Conservation (phyloP, 2,113 vertebrate species). For the Natator depressus region DNA sequence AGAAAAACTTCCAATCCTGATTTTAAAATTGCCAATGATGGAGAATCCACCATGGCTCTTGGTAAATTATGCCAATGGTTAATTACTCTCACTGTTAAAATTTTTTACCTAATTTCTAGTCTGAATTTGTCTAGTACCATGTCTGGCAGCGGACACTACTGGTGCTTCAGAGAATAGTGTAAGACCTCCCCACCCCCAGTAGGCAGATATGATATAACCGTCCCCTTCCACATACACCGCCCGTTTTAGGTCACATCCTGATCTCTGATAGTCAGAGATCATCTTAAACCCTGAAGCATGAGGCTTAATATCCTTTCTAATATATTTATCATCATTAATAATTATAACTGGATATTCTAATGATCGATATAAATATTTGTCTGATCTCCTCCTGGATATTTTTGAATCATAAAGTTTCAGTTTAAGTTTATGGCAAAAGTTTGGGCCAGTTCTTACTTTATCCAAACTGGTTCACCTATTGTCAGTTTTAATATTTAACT, state of each 20-base stretch:
- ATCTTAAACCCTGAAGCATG: neutral
- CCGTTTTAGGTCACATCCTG: neutral
- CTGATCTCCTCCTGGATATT: neutral
- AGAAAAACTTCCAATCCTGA: neutral
- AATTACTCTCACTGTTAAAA: neutral
- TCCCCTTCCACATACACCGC: neutral
- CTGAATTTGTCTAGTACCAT: neutral
- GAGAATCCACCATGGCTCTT: neutral
- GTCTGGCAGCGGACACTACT: neutral
- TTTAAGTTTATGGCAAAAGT: neutral
- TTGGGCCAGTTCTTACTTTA: slow-evolving; percentile 18
- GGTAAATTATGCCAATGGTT: neutral
- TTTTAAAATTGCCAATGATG: neutral
- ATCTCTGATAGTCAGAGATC: neutral
- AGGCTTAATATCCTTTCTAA: neutral
- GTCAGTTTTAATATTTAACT: neutral
- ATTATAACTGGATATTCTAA: neutral
- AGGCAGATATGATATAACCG: accelerated
- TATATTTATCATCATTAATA: neutral
- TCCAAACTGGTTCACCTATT: slow-evolving; percentile 18
- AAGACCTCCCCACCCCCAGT: neutral
- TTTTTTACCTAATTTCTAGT: neutral
- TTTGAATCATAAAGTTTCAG: slow-evolving; percentile 18
- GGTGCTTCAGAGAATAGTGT: neutral
- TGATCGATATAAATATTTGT: neutral